Conservation (phyloP, 1,140 invertebrate genomes). For the Oreohelix idahoensis region DNA sequence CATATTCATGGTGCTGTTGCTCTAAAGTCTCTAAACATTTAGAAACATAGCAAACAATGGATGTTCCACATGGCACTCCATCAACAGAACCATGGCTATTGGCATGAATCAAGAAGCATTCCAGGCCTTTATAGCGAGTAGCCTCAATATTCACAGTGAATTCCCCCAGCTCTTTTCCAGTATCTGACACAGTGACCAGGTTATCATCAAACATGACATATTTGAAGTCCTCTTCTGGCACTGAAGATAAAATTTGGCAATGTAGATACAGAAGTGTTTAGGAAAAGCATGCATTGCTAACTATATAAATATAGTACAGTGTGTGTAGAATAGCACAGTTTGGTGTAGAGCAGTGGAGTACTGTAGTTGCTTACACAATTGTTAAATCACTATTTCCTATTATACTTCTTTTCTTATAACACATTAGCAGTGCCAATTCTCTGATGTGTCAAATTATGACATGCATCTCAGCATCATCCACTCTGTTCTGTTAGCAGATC, state of each 20-base stretch:
- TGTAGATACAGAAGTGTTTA: no score
- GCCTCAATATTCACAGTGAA: slow-evolving; percentile 69
- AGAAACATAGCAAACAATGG: slow-evolving; percentile 70
- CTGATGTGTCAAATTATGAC: no score
- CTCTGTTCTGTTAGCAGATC: no score
- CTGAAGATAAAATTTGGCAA: slow-evolving; percentile 33
- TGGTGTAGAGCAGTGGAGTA: no score
- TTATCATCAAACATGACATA: slow-evolving; percentile 71
- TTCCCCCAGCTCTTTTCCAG: slow-evolving; percentile 71
- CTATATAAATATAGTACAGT: no score
- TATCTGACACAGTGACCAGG: slow-evolving; percentile 70
- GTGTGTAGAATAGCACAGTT: no score
- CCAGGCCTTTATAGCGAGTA: slow-evolving; percentile 58
- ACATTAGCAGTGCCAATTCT: no score
- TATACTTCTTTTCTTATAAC: no score
- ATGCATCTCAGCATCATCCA: no score
- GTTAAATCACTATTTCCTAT: no score
- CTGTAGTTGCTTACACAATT: no score
- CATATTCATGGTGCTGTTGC: slow-evolving; percentile 73
- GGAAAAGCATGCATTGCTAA: no score
- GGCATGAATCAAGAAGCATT: slow-evolving; percentile 71
- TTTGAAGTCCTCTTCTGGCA: slow-evolving; percentile 68
- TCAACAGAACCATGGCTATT: slow-evolving; percentile 73
- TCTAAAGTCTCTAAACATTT: slow-evolving; percentile 70
- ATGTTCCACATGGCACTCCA: slow-evolving; percentile 72